Conservation (phyloP, 64 coral and sea anemone genomes). For the Stylophora pistillata region DNA sequence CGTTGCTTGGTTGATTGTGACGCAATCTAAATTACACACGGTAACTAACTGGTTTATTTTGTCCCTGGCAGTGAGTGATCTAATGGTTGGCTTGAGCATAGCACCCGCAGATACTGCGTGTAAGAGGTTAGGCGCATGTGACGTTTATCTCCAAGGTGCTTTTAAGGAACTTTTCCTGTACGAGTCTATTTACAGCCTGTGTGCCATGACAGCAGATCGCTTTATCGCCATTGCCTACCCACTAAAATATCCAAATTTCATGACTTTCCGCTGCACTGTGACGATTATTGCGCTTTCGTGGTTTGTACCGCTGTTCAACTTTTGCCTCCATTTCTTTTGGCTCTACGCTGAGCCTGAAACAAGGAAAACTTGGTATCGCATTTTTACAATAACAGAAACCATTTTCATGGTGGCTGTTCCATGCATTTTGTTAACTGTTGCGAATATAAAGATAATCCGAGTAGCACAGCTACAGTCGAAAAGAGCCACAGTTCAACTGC, state of each 20-base stretch:
- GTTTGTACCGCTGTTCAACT: conserved; percentile 24
- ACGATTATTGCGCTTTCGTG: conserved; percentile 9
- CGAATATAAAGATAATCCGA: conserved; percentile 21
- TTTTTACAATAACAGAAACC: conserved; percentile 38
- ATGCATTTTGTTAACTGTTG: background rate
- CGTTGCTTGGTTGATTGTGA: conserved; percentile 42
- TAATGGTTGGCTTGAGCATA: conserved; percentile 39
- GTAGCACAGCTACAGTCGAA: background rate
- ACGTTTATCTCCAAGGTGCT: background rate
- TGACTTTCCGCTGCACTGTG: background rate
- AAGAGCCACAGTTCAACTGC: background rate
- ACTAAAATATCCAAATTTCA: conserved; percentile 8
- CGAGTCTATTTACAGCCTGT: conserved; percentile 52
- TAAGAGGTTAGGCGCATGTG: conserved; percentile 15
- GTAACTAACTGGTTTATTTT: conserved; percentile 53
- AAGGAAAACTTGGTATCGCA: background rate
- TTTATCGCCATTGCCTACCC: conserved; percentile 10
- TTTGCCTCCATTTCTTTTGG: conserved; percentile 44
- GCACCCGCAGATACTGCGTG: conserved; percentile 25
- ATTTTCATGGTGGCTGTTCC: conserved; percentile 43
- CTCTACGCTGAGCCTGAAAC: conserved; percentile 25
- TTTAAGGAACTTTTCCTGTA: conserved; percentile 54
- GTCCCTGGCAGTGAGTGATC: conserved; percentile 46
- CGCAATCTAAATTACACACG: conserved; percentile 7
- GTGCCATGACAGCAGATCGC: conserved; percentile 30